Conservation (phyloP, 2,888 invertebrate genomes). For the Hypercompe scribonia region DNA sequence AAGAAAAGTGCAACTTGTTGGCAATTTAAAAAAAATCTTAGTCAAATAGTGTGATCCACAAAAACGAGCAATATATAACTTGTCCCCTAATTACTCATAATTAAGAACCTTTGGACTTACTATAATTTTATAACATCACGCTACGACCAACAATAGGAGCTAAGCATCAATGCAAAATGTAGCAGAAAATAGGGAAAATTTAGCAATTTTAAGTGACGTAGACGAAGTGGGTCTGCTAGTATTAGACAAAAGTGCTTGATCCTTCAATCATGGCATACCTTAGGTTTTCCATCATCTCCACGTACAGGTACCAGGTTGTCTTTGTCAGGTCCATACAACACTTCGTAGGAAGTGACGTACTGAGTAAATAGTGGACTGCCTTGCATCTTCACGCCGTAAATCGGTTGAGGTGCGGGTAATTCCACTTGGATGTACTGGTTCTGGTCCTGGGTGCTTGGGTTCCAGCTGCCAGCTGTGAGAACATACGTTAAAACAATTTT, state of each 20-base stretch:
- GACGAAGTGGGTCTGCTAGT: no score
- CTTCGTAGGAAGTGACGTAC: slow-evolving; percentile 92
- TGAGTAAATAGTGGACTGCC: slow-evolving; percentile 90
- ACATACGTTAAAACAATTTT: background rate
- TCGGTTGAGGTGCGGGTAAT: slow-evolving; percentile 87
- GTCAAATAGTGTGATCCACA: no score
- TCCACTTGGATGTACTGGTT: slow-evolving; percentile 91
- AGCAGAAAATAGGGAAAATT: no score
- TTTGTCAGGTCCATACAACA: slow-evolving; percentile 90
- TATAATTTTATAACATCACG: no score
- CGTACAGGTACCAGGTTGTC: slow-evolving; percentile 86
- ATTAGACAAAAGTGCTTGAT: background rate
- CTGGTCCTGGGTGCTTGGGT: slow-evolving; percentile 85
- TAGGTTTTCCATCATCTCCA: slow-evolving; percentile 82
- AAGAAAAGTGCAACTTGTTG: no score
- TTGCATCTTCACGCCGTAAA: slow-evolving; percentile 92
- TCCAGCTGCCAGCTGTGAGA: slow-evolving; percentile 89
- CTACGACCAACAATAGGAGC: no score
- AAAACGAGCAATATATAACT: no score
- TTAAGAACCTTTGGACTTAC: no score
- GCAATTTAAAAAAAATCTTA: no score
- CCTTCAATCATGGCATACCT: slow-evolving; percentile 67
- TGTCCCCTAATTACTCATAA: no score
- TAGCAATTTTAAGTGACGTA: no score
- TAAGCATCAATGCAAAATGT: no score